phyloP scores from a whole-genome alignment of 1,140 invertebrate species.

The Aleiodes sp. region DNA sequence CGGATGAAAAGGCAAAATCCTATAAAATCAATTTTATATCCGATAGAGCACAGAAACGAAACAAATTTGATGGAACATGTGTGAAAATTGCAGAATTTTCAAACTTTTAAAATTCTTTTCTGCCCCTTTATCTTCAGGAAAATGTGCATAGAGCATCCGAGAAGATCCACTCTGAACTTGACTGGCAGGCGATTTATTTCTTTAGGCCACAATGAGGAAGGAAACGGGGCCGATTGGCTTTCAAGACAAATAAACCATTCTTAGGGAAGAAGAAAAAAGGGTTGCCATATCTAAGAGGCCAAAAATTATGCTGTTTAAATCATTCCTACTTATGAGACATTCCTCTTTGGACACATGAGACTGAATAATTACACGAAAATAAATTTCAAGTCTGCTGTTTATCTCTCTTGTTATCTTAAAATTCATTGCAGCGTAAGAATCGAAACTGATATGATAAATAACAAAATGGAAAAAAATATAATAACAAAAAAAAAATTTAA shows the following conservation, averaged over 20 bases:
- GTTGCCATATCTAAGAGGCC: neutral
- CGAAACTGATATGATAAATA: constrained; percentile 1
- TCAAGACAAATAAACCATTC: constrained; percentile 57
- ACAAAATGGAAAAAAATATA: neutral
- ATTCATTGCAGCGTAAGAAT: constrained; percentile 6
- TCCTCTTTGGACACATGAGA: neutral
- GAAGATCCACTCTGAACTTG: constrained; percentile 2
- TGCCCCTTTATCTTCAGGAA: neutral
- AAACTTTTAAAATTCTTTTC: neutral
- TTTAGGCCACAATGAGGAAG: constrained; percentile 55
- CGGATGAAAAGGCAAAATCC: neutral
- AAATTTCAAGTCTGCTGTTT: constrained; percentile 14
- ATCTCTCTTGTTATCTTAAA: constrained; percentile 11
- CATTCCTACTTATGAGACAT: neutral
- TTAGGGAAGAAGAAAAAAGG: neutral
- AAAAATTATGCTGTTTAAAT: neutral
- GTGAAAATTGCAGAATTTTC: neutral
- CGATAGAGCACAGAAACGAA: neutral
- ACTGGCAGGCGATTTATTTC: constrained; percentile 49
- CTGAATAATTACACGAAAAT: neutral
- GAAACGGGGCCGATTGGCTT: constrained; percentile 54
- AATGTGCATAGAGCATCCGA: neutral
- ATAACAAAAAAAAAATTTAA: neutral
- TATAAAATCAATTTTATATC: neutral
- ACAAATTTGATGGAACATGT: neutral